A percentile compares a stretch with the other conserved stretches of the same genome.
Evolutionary conservation across 2,888 invertebrate genomes (phyloP).

Genomic region (Caprella mutica): DNA sequence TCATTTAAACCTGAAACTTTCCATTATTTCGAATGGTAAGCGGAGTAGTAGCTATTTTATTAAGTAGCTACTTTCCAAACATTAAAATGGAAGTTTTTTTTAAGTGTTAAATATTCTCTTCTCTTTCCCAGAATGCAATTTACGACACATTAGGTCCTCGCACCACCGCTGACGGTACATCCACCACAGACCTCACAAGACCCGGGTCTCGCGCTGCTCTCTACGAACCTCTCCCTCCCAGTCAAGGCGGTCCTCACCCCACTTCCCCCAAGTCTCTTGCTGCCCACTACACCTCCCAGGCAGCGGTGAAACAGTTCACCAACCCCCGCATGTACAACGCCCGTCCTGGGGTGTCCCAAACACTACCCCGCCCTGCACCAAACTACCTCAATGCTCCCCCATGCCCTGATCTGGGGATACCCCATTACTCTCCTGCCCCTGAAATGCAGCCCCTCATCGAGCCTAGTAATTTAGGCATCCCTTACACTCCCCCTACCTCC

Average conservation of each 20-base stretch:
- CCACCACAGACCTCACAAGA: slow-evolving; percentile 71
- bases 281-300: slow-evolving; percentile 23
- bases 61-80: too few relatives aligned
- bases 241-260: slow-evolving; percentile 5
- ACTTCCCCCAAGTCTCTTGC: slow-evolving; percentile 24
- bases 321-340: slow-evolving; percentile 5
- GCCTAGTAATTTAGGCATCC: not conserved
- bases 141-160: slow-evolving; percentile 85
- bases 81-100: too few relatives aligned
- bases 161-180: slow-evolving; percentile 69
- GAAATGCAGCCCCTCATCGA: slow-evolving; percentile 3
- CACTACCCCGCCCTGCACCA: slow-evolving; percentile 28
- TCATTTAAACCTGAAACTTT: too few relatives aligned
- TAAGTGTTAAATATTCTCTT: too few relatives aligned
- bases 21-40: too few relatives aligned
- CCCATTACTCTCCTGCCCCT: not conserved
- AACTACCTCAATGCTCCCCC: slow-evolving; percentile 22
- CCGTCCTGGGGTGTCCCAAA: slow-evolving; percentile 1
- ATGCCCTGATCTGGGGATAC: not conserved
- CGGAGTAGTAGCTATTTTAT: too few relatives aligned
- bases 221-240: slow-evolving; percentile 16
- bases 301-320: not conserved
- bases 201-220: slow-evolving; percentile 22
- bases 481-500: not conserved
- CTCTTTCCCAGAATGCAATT: slow-evolving; percentile 46